Percentiles rank a stretch among this genome's conserved stretches.
Evolutionary conservation across 1,140 invertebrate species (phyloP).

Genomic region (Pseudomyrmex gracilis): DNA sequence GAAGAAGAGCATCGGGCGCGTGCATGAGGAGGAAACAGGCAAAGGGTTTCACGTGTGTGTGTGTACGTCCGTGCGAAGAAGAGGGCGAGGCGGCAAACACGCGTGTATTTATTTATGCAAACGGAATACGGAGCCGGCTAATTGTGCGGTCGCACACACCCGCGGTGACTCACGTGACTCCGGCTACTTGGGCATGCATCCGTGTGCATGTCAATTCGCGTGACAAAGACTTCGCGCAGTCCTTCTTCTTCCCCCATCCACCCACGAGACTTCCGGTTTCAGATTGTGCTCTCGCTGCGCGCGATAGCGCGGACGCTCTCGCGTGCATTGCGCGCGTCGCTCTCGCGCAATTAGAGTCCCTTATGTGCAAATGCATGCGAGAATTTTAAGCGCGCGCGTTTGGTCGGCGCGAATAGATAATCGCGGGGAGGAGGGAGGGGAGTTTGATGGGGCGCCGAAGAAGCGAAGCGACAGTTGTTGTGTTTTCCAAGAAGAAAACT

Average conservation of each 20-base stretch:
- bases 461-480: background rate
- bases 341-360: constrained; percentile 65
- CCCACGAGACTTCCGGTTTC: constrained; percentile 70
- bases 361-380: constrained; percentile 73
- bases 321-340: constrained; percentile 48
- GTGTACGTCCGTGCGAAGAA: too few relatives aligned
- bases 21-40: background rate
- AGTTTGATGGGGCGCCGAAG: too few relatives aligned
- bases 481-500: background rate
- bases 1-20: background rate
- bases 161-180: constrained; percentile 75
- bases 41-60: too few relatives aligned
- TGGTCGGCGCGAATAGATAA: background rate
- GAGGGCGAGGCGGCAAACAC: constrained; percentile 57
- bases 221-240: constrained; percentile 69
- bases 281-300: constrained; percentile 37
- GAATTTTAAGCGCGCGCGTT: constrained; percentile 64
- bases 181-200: constrained; percentile 58
- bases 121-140: constrained; percentile 78
- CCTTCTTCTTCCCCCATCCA: constrained; percentile 56
- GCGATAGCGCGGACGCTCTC: constrained; percentile 25
- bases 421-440: too few relatives aligned
- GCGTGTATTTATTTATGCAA: constrained; percentile 80
- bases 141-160: constrained; percentile 76
- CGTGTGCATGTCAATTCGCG: constrained; percentile 71